Percentiles rank a stretch among this genome's conserved stretches.
Evolutionary conservation across 1,140 invertebrate species (phyloP).

Genomic region (Arion vulgaris): DNA sequence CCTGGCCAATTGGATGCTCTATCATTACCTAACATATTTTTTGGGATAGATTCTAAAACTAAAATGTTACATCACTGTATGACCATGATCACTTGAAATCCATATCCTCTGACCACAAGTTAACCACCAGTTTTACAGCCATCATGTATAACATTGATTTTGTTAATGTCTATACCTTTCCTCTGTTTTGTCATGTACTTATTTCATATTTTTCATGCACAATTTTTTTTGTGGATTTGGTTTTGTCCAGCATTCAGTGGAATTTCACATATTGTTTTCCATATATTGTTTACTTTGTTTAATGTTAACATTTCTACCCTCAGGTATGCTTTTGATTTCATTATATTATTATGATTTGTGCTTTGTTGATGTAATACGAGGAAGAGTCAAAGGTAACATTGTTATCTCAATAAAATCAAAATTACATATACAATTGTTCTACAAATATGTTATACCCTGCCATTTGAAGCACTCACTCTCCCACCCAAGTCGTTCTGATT

Average conservation of each 20-base stretch:
- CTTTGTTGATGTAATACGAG: neutral
- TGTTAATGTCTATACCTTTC: neutral
- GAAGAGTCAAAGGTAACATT: neutral
- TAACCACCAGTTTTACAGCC: neutral
- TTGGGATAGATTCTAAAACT: too few relatives aligned
- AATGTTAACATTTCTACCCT: neutral
- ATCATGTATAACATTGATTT: neutral
- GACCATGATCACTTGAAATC: neutral
- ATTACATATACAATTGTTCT: too few relatives aligned
- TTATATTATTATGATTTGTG: too few relatives aligned
- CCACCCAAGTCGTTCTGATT: too few relatives aligned
- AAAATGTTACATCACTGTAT: neutral
- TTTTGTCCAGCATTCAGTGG: neutral
- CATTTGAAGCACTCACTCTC: too few relatives aligned
- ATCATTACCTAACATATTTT: too few relatives aligned
- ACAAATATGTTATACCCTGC: too few relatives aligned
- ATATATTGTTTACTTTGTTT: slow-evolving; percentile 20
- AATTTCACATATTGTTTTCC: slow-evolving; percentile 2
- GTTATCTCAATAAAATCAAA: neutral
- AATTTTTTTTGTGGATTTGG: slow-evolving; percentile 16
- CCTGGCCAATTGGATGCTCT: too few relatives aligned
- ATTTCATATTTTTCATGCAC: slow-evolving; percentile 21
- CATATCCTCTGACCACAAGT: neutral
- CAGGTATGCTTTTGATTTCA: too few relatives aligned
- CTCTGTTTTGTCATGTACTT: slow-evolving; percentile 20